Conservation (phyloP, 2,797 vertebrate species). For the Tarsius wallacei region DNA sequence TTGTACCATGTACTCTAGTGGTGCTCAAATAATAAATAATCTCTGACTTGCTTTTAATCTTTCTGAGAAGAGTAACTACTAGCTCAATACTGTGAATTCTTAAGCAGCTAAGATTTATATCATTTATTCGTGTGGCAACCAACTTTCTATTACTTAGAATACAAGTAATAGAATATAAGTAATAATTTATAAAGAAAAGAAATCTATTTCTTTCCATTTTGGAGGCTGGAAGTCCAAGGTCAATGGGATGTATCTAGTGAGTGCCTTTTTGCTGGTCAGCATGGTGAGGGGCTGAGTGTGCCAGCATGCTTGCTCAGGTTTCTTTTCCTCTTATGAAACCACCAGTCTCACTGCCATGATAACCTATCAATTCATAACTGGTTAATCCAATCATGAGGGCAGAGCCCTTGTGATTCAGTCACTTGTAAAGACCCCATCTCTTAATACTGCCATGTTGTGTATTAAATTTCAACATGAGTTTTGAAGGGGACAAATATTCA, state of each 20-base stretch:
- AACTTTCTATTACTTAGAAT: background rate
- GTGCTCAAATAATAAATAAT: background rate
- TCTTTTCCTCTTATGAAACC: background rate
- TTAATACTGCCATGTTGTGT: background rate
- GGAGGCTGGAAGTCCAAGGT: background rate
- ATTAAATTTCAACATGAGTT: background rate
- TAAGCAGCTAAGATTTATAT: slow-evolving; percentile 14
- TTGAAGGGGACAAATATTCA: background rate
- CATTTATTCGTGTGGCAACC: slow-evolving; percentile 18
- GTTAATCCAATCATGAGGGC: background rate
- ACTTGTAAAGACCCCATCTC: background rate
- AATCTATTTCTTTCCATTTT: background rate
- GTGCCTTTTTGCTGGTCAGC: background rate
- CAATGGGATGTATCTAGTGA: background rate
- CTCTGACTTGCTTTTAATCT: background rate
- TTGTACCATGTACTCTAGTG: background rate
- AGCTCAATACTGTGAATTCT: background rate
- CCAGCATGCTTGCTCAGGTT: background rate
- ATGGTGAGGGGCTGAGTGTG: no score
- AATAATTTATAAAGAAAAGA: no score
- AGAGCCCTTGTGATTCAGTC: background rate
- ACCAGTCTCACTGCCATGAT: background rate
- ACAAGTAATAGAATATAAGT: background rate
- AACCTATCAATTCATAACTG: background rate
- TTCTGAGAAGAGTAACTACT: background rate